Evolutionary conservation across 2,888 invertebrate species (phyloP), one percentile per base, ranked within the genome.

Genomic region (Stenchaetothrips biformis): DNA sequence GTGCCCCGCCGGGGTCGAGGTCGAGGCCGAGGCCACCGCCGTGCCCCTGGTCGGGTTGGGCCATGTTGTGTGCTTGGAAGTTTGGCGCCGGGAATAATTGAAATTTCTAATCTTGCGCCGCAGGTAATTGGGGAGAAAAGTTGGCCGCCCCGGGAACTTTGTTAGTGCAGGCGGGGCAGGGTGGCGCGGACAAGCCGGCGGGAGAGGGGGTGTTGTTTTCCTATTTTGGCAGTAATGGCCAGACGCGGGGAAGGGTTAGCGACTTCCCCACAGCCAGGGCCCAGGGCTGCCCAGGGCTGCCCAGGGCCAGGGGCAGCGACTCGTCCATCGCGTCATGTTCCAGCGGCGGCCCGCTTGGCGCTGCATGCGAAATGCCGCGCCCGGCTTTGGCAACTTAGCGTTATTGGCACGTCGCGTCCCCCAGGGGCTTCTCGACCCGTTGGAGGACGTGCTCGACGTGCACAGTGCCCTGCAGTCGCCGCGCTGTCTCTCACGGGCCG

Each of bases 41-140:
- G 37, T 37, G 37, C 37, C 37, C 37, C 37, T 37, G 37, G 37
- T 37, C 37, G 37, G 37, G 37, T 37, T 37, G 37, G 37, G 37
- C 13, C 13, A 11, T 53, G 53, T 53, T 74, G 67, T 74, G 67
- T 74, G 25, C 67, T 74, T 74, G 67, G 67, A 74, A 74, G 67
- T 74, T 74, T 74, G 21, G 67, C 8, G 67, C 67, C 67, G 67
- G 21, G 67, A 74, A 74, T 25, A 74, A 74, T 74, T 74, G 67
- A 74, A 74, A 74, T 74, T 74, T 74, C 67, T 74, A 74, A 74
- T 74, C 67, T 74, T 74, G 25, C 67, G 21, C 67, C 21, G 67
- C 67, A 25, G 67, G 67, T 74, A 74, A 74, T 74, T 21, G 67
- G 53, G 25, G 67, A 25, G n/a, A 74, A 74, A 74, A 74, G 67